Evolutionary conservation across 1,140 invertebrate genomes (phyloP).

Genomic region (Archivesica marissinica): DNA sequence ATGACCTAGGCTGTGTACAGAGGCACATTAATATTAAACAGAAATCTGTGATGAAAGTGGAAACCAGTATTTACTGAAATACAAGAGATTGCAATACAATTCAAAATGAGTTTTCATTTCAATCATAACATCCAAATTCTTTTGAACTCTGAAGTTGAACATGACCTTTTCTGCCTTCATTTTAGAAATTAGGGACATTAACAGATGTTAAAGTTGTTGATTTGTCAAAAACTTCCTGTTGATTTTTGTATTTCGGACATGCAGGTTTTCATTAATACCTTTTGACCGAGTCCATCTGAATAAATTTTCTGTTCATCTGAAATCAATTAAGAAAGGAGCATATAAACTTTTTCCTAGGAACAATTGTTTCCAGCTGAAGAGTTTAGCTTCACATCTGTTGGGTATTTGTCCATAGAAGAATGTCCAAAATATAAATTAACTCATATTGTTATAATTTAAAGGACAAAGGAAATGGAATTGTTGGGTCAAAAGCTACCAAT

Average conservation of each 20-base stretch:
- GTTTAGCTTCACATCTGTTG: not conserved
- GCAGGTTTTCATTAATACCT: constrained; percentile 12
- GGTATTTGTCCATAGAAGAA: not conserved
- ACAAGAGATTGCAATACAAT: constrained; percentile 13
- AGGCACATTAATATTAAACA: not conserved
- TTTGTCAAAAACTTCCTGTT: constrained; percentile 36
- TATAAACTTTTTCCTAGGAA: not conserved
- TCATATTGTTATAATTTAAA: not conserved
- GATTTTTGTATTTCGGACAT: constrained; percentile 24
- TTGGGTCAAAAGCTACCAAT: too few species aligned
- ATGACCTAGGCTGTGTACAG: not conserved
- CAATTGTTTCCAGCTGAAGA: not conserved
- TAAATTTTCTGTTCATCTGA: too few species aligned
- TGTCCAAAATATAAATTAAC: not conserved
- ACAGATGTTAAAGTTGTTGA: constrained; percentile 54
- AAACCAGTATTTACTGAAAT: constrained; percentile 23
- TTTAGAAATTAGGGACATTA: constrained; percentile 31
- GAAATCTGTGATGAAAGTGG: not conserved
- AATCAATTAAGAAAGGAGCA: not conserved
- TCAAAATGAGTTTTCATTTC: constrained; percentile 47
- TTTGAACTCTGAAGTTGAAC: constrained; percentile 14
- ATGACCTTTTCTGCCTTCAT: constrained; percentile 39
- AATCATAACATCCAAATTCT: constrained; percentile 4
- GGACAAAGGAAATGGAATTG: too few species aligned
- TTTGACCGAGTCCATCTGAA: constrained; percentile 17